Evolutionary conservation across 2,888 invertebrate species (phyloP).

Genomic region (Polydrusus tereticollis): DNA sequence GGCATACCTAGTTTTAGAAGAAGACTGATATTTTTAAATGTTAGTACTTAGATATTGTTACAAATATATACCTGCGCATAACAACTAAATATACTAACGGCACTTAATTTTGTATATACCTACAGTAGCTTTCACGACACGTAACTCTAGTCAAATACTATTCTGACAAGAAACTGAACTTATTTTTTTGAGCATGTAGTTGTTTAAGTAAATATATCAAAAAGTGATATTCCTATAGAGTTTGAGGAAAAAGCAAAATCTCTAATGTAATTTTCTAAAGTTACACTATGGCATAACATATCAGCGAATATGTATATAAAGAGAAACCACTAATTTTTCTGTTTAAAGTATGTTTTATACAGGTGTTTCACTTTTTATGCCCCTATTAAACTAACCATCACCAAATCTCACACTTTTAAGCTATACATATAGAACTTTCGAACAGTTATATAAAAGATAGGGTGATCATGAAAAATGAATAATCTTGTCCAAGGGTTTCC

Average conservation of each 20-base stretch:
- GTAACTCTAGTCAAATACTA: constrained; percentile 25
- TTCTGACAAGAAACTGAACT: not conserved
- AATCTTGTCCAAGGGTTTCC: too few species aligned
- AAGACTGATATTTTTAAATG: constrained; percentile 45
- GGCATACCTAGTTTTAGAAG: constrained; percentile 26
- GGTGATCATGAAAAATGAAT: too few species aligned
- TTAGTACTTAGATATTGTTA: not conserved
- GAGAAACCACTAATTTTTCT: not conserved
- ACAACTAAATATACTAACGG: too few species aligned
- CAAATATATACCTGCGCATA: not conserved
- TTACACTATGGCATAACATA: constrained; percentile 25
- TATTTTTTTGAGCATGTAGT: not conserved
- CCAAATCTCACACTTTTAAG: too few species aligned
- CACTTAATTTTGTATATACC: not conserved
- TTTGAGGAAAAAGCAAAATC: not conserved
- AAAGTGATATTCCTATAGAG: constrained; percentile 30
- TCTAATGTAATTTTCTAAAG: constrained; percentile 8
- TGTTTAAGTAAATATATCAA: constrained; percentile 18
- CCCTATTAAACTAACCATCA: too few species aligned
- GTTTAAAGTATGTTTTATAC: not conserved
- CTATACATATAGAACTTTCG: too few species aligned
- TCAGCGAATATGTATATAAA: constrained; percentile 30
- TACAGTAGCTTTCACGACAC: not conserved
- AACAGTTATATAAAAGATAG: too few species aligned
- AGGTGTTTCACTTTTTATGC: not conserved